Evolutionary conservation across 2,797 vertebrate genomes (phyloP), one percentile per base, ranked within the genome.

Genomic region (Sebastes oblongus): DNA sequence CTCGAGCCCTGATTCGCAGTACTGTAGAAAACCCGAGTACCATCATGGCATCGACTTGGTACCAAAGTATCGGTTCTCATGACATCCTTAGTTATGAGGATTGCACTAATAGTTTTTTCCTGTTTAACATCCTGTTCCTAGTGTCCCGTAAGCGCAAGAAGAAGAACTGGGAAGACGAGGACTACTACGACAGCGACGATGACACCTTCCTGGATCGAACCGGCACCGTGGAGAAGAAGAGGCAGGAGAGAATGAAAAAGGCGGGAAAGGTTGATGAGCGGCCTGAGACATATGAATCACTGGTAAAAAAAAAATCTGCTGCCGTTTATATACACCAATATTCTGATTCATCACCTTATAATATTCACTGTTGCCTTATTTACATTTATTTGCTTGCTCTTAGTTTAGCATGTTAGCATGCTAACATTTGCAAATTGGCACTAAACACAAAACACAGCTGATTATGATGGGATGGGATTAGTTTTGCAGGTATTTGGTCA

Each of bases 111-210:
- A 27, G 3, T 13, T 13, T 59, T n/a, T 22, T 27, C 13, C 20
- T 29, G 6, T 46, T 54, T 46, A 32, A 9, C 29, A 1, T 65
- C 20, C 2, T 65, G 3, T 67, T n/a, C 71, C 3, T 87, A 99
- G 98, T 99, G 68, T 99, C 98, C 55, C 96, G 98, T 12, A 99
- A 99, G 89, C 97, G 98, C 68, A 99, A 96, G 91, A 96, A 97
- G 86, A 99, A 99, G 91, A 98, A 99, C 94, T 99, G 98, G 98
- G 98, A 99, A 80, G 98, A 98, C 8, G 97, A 99, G 82, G 98
- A 99, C 82, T 99, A 96, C 90, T 99, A 99, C 30, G 98, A 99
- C 89, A 99, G 98, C 4, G 98, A 99, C 2, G 98, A 99, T 5
- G 98, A 99, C 90, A 97, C 97, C 5, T 99, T 99, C 85, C 96